Evolutionary conservation across 2,797 vertebrate species (phyloP).

Genomic region (Erpetoichthys calabaricus): DNA sequence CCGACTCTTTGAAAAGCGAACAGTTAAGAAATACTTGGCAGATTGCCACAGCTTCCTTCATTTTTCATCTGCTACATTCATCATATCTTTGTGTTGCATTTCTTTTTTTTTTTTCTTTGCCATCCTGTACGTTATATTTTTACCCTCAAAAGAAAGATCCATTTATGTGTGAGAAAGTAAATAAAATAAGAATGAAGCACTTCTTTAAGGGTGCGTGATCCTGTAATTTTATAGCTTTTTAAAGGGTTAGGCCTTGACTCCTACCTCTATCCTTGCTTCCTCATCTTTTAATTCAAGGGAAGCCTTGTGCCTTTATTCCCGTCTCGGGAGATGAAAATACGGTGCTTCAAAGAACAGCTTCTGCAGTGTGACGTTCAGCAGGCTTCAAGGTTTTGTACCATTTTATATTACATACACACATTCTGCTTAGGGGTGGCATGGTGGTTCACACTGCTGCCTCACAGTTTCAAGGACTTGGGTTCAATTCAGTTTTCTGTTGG

Average conservation of each 20-base stretch:
- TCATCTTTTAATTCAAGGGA: slow-evolving; percentile 1
- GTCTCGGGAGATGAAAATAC: background rate
- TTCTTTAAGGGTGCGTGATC: slow-evolving; percentile 17
- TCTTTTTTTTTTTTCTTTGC: slow-evolving; percentile 10
- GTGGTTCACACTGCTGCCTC: too few relatives aligned
- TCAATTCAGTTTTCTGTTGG: too few relatives aligned
- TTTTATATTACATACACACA: too few relatives aligned
- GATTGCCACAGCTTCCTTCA: slow-evolving; percentile 30
- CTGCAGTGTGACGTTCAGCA: too few relatives aligned
- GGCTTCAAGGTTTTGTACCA: too few relatives aligned
- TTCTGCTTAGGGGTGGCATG: too few relatives aligned
- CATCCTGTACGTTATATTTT: slow-evolving; percentile 9
- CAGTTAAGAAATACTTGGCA: slow-evolving; percentile 46
- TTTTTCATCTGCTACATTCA: slow-evolving; percentile 36
- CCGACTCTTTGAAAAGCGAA: slow-evolving; percentile 60
- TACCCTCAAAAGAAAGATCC: slow-evolving; percentile 10
- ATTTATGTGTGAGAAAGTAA: slow-evolving; percentile 19
- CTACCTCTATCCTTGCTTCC: slow-evolving; percentile 2
- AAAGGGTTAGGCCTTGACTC: slow-evolving; percentile 7
- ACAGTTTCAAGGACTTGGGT: too few relatives aligned
- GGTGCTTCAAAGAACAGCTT: too few relatives aligned
- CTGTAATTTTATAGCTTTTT: slow-evolving; percentile 9
- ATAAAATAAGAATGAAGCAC: slow-evolving; percentile 11
- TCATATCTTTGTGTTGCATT: slow-evolving; percentile 20
- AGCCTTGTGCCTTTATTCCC: background rate